Conservation (phyloP, 2,113 vertebrate species). For the Vicugna pacos region DNA sequence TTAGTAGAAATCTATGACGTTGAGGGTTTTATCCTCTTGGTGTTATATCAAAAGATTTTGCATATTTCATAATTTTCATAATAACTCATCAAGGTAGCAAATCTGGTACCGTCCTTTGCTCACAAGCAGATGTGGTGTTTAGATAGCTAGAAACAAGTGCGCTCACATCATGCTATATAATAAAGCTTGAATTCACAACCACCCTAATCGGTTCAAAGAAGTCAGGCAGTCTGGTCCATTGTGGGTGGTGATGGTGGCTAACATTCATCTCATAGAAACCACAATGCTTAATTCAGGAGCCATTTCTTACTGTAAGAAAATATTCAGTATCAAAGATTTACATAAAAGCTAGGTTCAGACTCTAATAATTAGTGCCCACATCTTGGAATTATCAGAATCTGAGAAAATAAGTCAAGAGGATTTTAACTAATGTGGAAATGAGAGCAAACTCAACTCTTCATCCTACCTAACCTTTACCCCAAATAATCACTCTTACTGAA, state of each 20-base stretch:
- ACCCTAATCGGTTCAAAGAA: not conserved
- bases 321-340: not conserved
- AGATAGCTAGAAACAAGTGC: not conserved
- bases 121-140: not conserved
- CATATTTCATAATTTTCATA: conserved; percentile 4
- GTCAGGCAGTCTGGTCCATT: too few species aligned
- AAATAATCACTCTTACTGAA: not conserved
- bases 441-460: not conserved
- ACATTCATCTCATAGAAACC: not conserved
- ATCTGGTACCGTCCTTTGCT: not conserved
- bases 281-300: not conserved
- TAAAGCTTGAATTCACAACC: not conserved
- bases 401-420: not conserved
- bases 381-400: not conserved
- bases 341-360: not conserved
- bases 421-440: not conserved
- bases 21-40: not conserved
- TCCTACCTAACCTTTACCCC: not conserved
- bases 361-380: not conserved
- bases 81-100: not conserved
- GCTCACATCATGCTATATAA: not conserved
- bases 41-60: not conserved
- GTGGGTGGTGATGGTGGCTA: not conserved
- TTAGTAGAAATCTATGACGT: not conserved
- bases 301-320: not conserved